A percentile compares a stretch with the other conserved stretches of the same genome.
Evolutionary conservation across 1,140 invertebrate genomes (phyloP).

Genomic region (Ooceraea biroi): DNA sequence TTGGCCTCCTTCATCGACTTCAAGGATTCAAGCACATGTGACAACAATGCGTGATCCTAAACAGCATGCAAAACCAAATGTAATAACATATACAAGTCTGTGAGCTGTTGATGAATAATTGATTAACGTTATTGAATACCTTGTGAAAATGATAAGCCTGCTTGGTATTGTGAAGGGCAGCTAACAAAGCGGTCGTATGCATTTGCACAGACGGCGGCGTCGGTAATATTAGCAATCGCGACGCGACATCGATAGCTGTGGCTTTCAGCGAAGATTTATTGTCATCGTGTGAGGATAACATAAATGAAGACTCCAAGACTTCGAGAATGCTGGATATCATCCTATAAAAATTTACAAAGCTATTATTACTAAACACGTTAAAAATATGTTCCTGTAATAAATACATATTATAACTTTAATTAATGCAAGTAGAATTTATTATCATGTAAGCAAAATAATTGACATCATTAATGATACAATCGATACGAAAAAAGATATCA

Average conservation of each 20-base stretch:
- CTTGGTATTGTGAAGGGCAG: conserved; percentile 91
- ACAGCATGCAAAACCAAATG: neutral
- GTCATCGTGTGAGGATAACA: conserved; percentile 85
- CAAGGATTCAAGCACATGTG: conserved; percentile 91
- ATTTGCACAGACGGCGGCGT: conserved; percentile 93
- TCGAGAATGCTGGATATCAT: conserved; percentile 92
- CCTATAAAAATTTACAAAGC: conserved; percentile 81
- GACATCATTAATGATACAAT: neutral
- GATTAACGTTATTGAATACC: conserved; percentile 80
- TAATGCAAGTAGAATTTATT: neutral
- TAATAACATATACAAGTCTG: neutral
- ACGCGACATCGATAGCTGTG: conserved; percentile 91
- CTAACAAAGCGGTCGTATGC: conserved; percentile 92
- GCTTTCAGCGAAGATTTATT: conserved; percentile 84
- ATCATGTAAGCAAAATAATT: neutral
- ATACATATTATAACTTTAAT: neutral
- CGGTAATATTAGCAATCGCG: conserved; percentile 93
- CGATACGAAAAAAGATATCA: neutral
- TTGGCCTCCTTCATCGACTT: conserved; percentile 88
- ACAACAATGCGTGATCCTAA: conserved; percentile 93
- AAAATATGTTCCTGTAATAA: neutral
- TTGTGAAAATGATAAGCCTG: conserved; percentile 94
- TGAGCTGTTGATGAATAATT: neutral
- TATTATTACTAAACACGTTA: conserved; percentile 32
- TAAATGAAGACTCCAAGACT: conserved; percentile 91